Evolutionary conservation across 2,797 vertebrate genomes (phyloP), one percentile per base, ranked within the genome.

Genomic region (Siniperca obscura): DNA sequence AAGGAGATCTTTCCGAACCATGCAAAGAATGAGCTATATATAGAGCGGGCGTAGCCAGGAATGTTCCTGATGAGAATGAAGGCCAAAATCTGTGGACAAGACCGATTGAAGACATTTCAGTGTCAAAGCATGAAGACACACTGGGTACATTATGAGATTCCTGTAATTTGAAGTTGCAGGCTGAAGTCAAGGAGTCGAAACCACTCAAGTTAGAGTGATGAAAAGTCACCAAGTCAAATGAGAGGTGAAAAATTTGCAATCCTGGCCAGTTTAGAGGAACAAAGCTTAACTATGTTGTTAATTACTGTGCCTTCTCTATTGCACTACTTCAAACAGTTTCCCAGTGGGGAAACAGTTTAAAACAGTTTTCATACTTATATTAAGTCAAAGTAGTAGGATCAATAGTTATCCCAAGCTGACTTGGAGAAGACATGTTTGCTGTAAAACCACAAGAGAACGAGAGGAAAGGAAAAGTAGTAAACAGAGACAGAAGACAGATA

Each of bases 1-100:
- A 99, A 91, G 34, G 98, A 99, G 88, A 99, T 99, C 95, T 96
- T 99, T 88, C 98, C 98, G 76, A 99, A 99, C 98, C 98, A 99
- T 19, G 98, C 97, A 71, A 99, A 99, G 94, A 99, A 99, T 0
- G 98, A 98, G 93, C 98, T 99, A 19, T 99, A 99, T 64, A 99
- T 86, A 48, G 98, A 99, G 85, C 98, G 97, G 42, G 95, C 95
- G 10, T 98, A 99, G 57, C 98, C 98, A n/a, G 98, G 98, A 95
- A 99, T 97, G 95, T 99, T 99, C 92, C 98, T 96, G 93, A 99
- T 99, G 40, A 99, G 96, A 86, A 99, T 93, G 92, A 99, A 99
- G 65, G 98, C 97, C 94, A 99, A 92, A 92, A 99, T 99, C 98
- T 99, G 90, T 21, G 59, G 68, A 83, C 42, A 67, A 67, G 46